Percentiles rank a stretch among this genome's conserved stretches.
phyloP scores from a whole-genome alignment of 1,140 invertebrate genomes.

The Araneus ventricosus region DNA sequence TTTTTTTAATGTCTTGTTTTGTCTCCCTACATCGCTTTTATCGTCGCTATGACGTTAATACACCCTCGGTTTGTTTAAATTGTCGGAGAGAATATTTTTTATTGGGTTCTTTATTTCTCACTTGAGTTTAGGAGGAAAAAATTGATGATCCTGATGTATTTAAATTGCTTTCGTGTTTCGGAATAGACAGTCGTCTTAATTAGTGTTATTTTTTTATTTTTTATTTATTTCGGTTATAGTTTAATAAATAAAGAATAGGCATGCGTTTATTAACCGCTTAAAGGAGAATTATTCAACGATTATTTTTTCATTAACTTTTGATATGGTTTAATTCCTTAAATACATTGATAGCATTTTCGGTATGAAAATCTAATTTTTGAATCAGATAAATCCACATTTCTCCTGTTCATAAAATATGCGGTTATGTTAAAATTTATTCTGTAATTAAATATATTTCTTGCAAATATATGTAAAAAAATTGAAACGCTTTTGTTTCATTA shows the following conservation, averaged over 20 bases:
- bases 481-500: too few relatives aligned
- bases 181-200: not conserved
- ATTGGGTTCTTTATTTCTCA: not conserved
- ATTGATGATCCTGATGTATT: not conserved
- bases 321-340: too few relatives aligned
- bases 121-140: not conserved
- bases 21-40: not conserved
- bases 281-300: not conserved
- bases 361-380: too few relatives aligned
- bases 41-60: not conserved
- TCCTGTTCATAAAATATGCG: too few relatives aligned
- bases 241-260: too few relatives aligned
- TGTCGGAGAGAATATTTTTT: not conserved
- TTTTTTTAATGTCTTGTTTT: conserved; percentile 19
- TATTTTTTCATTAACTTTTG: not conserved
- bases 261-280: not conserved
- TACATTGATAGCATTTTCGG: too few relatives aligned
- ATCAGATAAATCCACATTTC: too few relatives aligned
- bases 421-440: too few relatives aligned
- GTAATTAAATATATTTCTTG: too few relatives aligned
- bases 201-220: not conserved
- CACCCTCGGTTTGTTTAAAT: conserved; percentile 8
- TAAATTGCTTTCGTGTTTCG: not conserved
- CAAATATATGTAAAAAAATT: too few relatives aligned
- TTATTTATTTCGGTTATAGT: too few relatives aligned